A percentile compares a stretch with the other conserved stretches of the same genome.
phyloP scores from a whole-genome alignment of 1,140 invertebrate genomes.

The Uloborus diversus region DNA sequence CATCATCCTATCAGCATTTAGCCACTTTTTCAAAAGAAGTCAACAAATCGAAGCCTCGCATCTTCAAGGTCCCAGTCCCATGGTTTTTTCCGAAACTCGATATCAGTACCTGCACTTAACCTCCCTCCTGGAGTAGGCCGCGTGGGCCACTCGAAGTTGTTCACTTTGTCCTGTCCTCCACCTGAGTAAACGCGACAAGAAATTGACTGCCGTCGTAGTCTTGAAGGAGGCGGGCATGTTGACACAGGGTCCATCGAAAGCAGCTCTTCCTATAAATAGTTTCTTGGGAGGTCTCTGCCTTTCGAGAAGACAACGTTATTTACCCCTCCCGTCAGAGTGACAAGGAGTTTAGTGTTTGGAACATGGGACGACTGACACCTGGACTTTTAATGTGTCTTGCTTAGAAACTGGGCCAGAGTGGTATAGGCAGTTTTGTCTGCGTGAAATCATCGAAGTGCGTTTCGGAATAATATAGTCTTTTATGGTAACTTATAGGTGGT shows the following conservation, averaged over 20 bases:
- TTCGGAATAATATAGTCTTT: too few species aligned
- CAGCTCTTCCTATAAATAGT: conserved; percentile 45
- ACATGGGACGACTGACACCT: conserved; percentile 28
- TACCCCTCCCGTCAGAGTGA: conserved; percentile 44
- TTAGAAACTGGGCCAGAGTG: too few species aligned
- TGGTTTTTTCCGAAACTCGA: conserved; percentile 18
- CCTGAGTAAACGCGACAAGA: conserved; percentile 43
- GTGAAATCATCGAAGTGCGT: too few species aligned
- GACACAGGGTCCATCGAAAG: conserved; percentile 24
- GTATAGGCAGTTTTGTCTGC: too few species aligned
- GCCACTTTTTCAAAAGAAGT: too few species aligned
- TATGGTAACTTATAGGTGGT: too few species aligned
- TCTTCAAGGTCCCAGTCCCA: too few species aligned
- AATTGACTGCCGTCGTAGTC: too few species aligned
- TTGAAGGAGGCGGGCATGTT: conserved; percentile 48
- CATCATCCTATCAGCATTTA: too few species aligned
- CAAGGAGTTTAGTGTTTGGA: conserved; percentile 13
- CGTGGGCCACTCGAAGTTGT: neutral
- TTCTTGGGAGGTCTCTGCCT: conserved; percentile 37
- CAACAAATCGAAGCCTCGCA: neutral
- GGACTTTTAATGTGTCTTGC: conserved; percentile 4
- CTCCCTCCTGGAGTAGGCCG: neutral
- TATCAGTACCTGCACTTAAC: neutral
- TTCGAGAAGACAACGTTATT: conserved; percentile 36
- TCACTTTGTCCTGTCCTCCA: conserved; percentile 19